A percentile compares a stretch with the other conserved stretches of the same genome.
These are phyloP conservation scores for Thamnaconus septentrionalis DNA, from an alignment of 2,113 vertebrate genomes.

Conservation along the genomic window DNA sequence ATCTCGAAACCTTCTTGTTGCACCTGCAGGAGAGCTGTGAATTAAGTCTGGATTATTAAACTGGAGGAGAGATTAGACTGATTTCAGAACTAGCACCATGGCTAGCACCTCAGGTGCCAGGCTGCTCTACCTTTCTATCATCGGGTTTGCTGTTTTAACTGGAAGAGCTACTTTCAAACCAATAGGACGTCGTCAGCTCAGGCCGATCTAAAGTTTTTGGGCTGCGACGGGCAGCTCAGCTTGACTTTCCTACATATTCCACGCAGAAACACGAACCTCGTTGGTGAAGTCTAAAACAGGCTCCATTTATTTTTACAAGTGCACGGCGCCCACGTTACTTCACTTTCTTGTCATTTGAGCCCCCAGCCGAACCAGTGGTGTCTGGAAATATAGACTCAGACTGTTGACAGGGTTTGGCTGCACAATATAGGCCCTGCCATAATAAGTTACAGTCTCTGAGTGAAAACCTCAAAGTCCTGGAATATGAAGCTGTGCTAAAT, in stretches of 20 bases:
- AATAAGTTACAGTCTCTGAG: no score
- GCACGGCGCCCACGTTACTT: constrained; percentile 72
- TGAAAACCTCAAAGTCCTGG: no score
- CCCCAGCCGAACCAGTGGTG: constrained; percentile 34
- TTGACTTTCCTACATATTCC: constrained; percentile 48
- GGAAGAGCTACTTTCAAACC: constrained; percentile 13
- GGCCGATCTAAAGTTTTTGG: constrained; percentile 14
- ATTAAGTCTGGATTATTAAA: constrained; percentile 24
- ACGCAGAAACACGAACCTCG: constrained; percentile 60
- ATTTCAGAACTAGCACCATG: constrained; percentile 18
- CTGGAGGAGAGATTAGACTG: constrained; percentile 26
- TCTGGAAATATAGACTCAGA: constrained; percentile 56
- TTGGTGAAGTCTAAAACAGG: constrained; percentile 70
- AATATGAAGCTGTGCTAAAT: neutral
- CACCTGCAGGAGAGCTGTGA: neutral
- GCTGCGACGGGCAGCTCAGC: neutral
- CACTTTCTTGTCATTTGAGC: constrained; percentile 74
- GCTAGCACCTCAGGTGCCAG: constrained; percentile 13
- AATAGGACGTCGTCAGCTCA: constrained; percentile 5
- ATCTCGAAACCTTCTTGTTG: no score
- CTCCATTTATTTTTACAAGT: constrained; percentile 72
- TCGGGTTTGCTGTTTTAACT: constrained; percentile 2
- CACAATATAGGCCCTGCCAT: constrained; percentile 16
- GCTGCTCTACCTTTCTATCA: neutral
- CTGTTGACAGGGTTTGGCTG: constrained; percentile 48